Evolutionary conservation across 1,140 invertebrate genomes (phyloP).

Genomic region (Acromyrmex charruanus): DNA sequence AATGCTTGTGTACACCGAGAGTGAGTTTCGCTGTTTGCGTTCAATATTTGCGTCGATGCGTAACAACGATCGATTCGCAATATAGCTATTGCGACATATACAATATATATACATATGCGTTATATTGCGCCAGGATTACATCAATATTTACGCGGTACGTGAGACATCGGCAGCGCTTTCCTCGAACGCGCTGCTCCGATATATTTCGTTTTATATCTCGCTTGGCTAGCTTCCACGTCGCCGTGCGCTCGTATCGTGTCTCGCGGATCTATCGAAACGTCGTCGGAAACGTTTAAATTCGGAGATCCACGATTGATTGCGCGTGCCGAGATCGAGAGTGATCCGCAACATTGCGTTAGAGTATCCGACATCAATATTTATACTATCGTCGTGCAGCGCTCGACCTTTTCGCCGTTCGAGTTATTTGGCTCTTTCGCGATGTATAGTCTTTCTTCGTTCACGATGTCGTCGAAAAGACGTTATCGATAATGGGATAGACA

Average conservation of each 20-base stretch:
- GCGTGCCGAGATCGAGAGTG: neutral
- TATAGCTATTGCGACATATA: conserved; percentile 10
- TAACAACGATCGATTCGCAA: conserved; percentile 45
- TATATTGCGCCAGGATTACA: conserved; percentile 47
- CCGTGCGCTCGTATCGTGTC: conserved; percentile 53
- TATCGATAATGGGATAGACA: neutral
- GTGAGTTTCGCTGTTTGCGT: conserved; percentile 40
- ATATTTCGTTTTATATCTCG: conserved; percentile 41
- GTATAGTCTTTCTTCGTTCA: neutral
- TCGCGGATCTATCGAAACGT: neutral
- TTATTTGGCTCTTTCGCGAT: neutral
- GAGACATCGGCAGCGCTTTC: conserved; percentile 36
- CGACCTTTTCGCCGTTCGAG: neutral
- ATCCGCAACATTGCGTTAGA: conserved; percentile 16
- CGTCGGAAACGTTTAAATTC: conserved; percentile 28
- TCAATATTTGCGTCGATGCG: conserved; percentile 52
- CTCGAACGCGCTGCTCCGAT: conserved; percentile 3
- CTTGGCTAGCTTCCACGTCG: conserved; percentile 5
- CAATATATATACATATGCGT: conserved; percentile 2
- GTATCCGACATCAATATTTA: conserved; percentile 17
- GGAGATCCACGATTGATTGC: conserved; percentile 45
- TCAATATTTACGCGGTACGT: conserved; percentile 57
- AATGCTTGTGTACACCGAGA: conserved; percentile 17
- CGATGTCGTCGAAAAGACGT: neutral
- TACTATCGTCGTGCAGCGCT: neutral